Evolutionary conservation across 2,888 invertebrate species (phyloP).

Genomic region (Limenitis camilla): DNA sequence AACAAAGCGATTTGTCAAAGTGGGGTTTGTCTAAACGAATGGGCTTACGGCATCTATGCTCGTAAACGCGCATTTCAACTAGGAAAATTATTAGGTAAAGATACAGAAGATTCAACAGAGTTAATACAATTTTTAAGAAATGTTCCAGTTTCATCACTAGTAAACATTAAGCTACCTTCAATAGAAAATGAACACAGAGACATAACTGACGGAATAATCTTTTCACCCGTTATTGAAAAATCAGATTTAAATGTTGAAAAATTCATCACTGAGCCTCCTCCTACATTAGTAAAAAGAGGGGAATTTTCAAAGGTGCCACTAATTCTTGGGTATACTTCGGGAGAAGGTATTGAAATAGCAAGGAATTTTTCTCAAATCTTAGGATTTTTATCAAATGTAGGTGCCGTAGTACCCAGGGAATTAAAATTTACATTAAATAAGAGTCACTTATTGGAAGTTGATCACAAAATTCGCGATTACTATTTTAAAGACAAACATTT

Average conservation of each 20-base stretch:
- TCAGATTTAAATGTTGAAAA: conserved; percentile 38
- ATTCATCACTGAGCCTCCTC: conserved; percentile 48
- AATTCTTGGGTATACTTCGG: conserved; percentile 60
- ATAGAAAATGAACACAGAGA: conserved; percentile 41
- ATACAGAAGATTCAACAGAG: conserved; percentile 51
- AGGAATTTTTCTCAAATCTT: conserved; percentile 39
- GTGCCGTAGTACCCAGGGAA: conserved; percentile 58
- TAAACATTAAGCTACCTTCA: conserved; percentile 50
- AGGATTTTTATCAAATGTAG: conserved; percentile 35
- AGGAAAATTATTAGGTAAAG: conserved; percentile 54
- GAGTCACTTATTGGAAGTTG: conserved; percentile 37
- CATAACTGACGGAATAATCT: conserved; percentile 49
- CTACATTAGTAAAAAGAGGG: conserved; percentile 43
- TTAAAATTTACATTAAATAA: conserved; percentile 46
- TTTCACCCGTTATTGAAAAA: conserved; percentile 63
- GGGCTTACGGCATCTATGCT: conserved; percentile 54
- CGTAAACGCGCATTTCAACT: conserved; percentile 58
- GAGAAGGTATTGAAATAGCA: conserved; percentile 62
- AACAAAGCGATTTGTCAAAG: conserved; percentile 69
- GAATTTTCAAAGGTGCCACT: conserved; percentile 49
- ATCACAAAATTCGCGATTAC: conserved; percentile 46
- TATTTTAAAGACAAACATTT: conserved; percentile 49
- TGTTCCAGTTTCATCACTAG: conserved; percentile 44
- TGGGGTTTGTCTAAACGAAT: conserved; percentile 62
- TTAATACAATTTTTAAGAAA: conserved; percentile 48